Evolutionary conservation across 2,113 vertebrate species (phyloP).

Genomic region (Rhinoderma darwinii): DNA sequence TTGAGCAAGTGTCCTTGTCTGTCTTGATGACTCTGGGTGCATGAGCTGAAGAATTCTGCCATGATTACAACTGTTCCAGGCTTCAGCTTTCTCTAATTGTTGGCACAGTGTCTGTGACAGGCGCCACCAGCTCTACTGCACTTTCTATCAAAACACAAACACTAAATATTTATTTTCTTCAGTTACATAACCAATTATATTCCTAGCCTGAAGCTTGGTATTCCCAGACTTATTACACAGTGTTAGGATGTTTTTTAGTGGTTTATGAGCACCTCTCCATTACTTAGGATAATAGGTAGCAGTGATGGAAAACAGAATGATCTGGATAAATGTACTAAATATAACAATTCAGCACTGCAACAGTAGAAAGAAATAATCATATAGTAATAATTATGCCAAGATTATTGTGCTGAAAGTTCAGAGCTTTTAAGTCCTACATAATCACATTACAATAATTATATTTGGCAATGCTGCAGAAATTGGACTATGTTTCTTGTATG

Average conservation of each 20-base stretch:
- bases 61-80: constrained; percentile 26
- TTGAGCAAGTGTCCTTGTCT: constrained; percentile 27
- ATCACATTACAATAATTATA: constrained; percentile 34
- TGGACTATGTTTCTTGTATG: constrained; percentile 18
- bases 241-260: constrained; percentile 41
- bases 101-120: constrained; percentile 34
- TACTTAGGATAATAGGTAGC: constrained; percentile 44
- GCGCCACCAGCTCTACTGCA: constrained; percentile 26
- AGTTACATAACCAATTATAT: constrained; percentile 45
- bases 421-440: constrained; percentile 4
- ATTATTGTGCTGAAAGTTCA: constrained; percentile 40
- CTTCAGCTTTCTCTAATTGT: constrained; percentile 36
- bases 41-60: constrained; percentile 21
- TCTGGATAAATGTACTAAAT: constrained; percentile 20
- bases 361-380: constrained; percentile 36
- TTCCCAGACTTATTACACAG: constrained; percentile 33
- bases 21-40: constrained; percentile 35
- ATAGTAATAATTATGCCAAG: constrained; percentile 27
- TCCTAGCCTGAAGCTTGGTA: constrained; percentile 34
- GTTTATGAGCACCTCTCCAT: constrained; percentile 40
- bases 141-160: constrained; percentile 25
- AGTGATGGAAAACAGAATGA: not conserved
- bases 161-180: constrained; percentile 54
- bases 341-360: not conserved
- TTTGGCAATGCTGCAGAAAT: constrained; percentile 15